These are phyloP conservation scores for Prenolepis imparis DNA, from an alignment of 2,888 invertebrate genomes.

Conservation along the genomic window DNA sequence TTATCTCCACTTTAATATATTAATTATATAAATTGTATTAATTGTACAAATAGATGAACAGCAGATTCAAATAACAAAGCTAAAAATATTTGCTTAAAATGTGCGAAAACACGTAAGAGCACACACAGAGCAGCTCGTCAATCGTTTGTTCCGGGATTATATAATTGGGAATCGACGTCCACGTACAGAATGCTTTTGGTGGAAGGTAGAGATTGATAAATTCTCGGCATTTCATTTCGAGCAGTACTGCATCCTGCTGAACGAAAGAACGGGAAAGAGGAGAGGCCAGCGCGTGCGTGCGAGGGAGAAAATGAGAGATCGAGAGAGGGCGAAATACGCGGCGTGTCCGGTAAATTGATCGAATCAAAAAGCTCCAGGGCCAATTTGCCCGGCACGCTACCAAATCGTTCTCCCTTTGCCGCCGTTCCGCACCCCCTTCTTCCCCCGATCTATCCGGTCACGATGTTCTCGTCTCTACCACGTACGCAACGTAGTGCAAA, in stretches of 20 bases:
- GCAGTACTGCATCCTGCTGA: slow-evolving; percentile 54
- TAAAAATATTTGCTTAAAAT: neutral
- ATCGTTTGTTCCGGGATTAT: slow-evolving; percentile 48
- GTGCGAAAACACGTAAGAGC: neutral
- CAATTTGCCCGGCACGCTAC: slow-evolving; percentile 63
- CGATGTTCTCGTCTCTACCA: slow-evolving; percentile 46
- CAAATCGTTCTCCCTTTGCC: slow-evolving; percentile 56
- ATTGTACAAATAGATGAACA: neutral
- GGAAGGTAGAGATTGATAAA: slow-evolving; percentile 74
- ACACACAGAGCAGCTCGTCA: slow-evolving; percentile 1
- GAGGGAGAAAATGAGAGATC: slow-evolving; percentile 27
- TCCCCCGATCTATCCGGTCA: slow-evolving; percentile 10
- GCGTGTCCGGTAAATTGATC: slow-evolving; percentile 73
- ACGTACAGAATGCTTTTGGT: slow-evolving; percentile 58
- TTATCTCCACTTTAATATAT: neutral
- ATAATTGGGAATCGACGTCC: slow-evolving; percentile 64
- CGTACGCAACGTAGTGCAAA: slow-evolving; percentile 33
- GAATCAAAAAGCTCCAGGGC: slow-evolving; percentile 73
- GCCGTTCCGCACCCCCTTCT: neutral
- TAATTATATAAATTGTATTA: neutral
- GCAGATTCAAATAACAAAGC: slow-evolving; percentile 6
- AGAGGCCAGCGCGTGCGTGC: neutral
- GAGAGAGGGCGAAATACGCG: slow-evolving; percentile 57
- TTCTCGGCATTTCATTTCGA: slow-evolving; percentile 67
- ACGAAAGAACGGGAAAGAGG: slow-evolving; percentile 49